Conservation (phyloP, 2,113 vertebrate genomes). For the Nanorana parkeri region DNA sequence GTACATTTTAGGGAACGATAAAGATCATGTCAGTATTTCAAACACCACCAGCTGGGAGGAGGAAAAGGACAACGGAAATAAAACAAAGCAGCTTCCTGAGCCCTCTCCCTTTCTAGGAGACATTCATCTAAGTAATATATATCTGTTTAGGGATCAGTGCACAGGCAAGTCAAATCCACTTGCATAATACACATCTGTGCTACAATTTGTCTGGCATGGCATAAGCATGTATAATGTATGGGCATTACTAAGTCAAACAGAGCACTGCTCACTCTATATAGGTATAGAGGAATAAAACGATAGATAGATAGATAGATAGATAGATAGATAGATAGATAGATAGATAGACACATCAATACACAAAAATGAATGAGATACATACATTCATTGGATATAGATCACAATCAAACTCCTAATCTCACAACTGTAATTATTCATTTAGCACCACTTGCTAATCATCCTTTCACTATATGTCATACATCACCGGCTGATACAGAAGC, state of each 20-base stretch:
- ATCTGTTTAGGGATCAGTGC: not conserved
- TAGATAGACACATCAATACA: slow-evolving; percentile 15
- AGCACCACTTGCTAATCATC: not conserved
- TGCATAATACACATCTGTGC: slow-evolving; percentile 1
- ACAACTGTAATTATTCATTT: not conserved
- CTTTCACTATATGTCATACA: not conserved
- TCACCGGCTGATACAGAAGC: not conserved
- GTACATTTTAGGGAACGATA: slow-evolving; percentile 43
- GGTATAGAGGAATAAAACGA: not conserved
- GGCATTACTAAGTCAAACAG: not conserved
- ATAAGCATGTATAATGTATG: not conserved
- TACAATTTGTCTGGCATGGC: not conserved
- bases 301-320: not conserved
- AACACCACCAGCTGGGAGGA: slow-evolving; percentile 40
- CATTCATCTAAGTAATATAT: slow-evolving; percentile 31
- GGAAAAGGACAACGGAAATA: slow-evolving; percentile 51
- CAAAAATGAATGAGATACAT: not conserved
- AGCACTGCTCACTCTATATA: not conserved
- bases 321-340: slow-evolving; percentile 33
- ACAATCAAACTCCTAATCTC: not conserved
- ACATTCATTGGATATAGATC: not conserved
- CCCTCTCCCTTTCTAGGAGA: slow-evolving; percentile 26
- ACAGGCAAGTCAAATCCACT: not conserved
- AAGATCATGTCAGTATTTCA: slow-evolving; percentile 50
- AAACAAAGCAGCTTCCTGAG: slow-evolving; percentile 49